Evolutionary conservation across 2,113 vertebrate genomes (phyloP).

Genomic region (Bombycilla garrulus): DNA sequence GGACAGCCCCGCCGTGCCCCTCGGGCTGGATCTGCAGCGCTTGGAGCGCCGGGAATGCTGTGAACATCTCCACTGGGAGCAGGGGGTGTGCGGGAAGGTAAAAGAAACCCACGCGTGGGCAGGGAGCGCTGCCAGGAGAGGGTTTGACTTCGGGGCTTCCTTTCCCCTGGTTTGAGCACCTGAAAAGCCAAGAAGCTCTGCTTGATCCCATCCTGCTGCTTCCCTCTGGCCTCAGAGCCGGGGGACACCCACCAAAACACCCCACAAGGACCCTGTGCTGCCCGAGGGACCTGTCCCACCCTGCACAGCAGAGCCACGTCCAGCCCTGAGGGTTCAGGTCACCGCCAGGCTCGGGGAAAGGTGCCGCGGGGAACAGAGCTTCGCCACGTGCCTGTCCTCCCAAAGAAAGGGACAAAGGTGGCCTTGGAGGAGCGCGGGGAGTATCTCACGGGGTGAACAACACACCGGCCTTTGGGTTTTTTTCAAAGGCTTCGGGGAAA

Average conservation of each 20-base stretch:
- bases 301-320: neutral
- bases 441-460: neutral
- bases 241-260: neutral
- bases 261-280: neutral
- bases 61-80: fast-evolving
- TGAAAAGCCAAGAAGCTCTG: neutral
- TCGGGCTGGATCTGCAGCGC: fast-evolving
- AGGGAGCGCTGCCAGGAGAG: neutral
- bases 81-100: fast-evolving
- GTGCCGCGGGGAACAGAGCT: neutral
- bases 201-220: fast-evolving
- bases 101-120: fast-evolving
- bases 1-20: fast-evolving
- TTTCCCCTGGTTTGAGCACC: neutral
- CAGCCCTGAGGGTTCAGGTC: neutral
- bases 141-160: fast-evolving
- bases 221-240: neutral
- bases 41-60: fast-evolving
- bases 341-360: neutral
- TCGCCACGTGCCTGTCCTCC: neutral
- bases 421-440: neutral
- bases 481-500: neutral
- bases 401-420: neutral
- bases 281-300: fast-evolving
- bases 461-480: neutral